Base-by-base conservation (phyloP, 2,113 vertebrate species). In the Hemiprocne comata region DNA sequence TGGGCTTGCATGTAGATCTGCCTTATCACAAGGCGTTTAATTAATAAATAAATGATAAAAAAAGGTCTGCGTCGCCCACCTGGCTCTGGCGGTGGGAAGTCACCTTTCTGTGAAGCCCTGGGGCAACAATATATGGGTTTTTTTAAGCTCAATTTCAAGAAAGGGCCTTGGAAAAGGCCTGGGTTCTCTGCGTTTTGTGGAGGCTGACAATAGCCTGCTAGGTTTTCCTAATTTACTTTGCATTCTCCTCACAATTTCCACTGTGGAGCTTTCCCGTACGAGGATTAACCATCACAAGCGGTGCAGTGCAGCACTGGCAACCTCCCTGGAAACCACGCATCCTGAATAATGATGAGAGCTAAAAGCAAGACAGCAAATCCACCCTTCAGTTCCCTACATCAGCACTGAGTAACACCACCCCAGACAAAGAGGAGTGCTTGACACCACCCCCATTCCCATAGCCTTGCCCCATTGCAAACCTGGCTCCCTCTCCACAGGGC, bases 241-340 rank as follows among this genome's bases (percentile, higher is more conserved):
- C 25, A 83, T 85, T 80, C 92, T 48, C 18, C 81, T 91, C 91
- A 93, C 94, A 94, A 7, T 85, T 93, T 94, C 81, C 51, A 48
- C 83, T 74, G 92, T 89, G 95, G 90, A 94, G 95, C 90, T 87
- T 95, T 96, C 92, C 92, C 6, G 2, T 84, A 46, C 34, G 29
- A 62, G 88, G 85, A 84, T 88, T 65, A 85, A 93, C 82, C 57
- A 14, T 38, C 85, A 60, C 94, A 88, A 95, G 91, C 89, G 70
- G 93, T 89, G 90, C 88, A 88, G 91, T 95, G 96, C 94, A 96
- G 95, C 18, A 44, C 94, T 94, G 96, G 96, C 94, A 90, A 71
- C 94, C 94, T 95, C 95, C 57, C 70, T 96, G 81, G 74, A 91
- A 96, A 87, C 95, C 95, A 95, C 26, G 53, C 78, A 29, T 85